phyloP scores from a whole-genome alignment of 2,797 vertebrate genomes.

The Chromobotia macracanthus region DNA sequence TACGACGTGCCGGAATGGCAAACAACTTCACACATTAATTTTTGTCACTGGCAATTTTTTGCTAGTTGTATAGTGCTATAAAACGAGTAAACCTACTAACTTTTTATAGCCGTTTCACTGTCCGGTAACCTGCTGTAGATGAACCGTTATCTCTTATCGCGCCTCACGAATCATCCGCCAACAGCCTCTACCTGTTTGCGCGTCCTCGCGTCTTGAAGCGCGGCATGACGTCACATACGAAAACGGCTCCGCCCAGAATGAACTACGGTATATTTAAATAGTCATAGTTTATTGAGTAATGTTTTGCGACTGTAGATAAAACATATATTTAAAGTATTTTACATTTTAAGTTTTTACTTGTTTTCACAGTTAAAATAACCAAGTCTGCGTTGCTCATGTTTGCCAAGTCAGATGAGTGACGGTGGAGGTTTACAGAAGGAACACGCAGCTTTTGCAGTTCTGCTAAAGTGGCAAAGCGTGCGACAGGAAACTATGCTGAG shows the following conservation, averaged over 20 bases:
- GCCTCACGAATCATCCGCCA: not conserved
- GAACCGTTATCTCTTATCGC: not conserved
- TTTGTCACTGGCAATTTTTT: not conserved
- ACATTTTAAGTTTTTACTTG: too few species aligned
- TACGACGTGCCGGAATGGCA: too few species aligned
- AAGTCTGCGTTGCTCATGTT: not conserved
- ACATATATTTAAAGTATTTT: not conserved
- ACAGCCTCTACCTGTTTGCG: constrained; percentile 1
- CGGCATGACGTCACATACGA: not conserved
- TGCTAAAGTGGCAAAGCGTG: constrained; percentile 38
- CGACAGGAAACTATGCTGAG: constrained; percentile 43
- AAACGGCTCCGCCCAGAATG: constrained; percentile 28
- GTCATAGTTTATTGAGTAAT: too few species aligned
- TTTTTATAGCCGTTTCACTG: not conserved
- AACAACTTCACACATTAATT: constrained; percentile 9
- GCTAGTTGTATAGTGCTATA: not conserved
- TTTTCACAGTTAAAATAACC: not conserved
- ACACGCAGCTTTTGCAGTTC: constrained; percentile 23
- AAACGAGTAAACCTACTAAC: not conserved
- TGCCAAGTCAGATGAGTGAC: not conserved
- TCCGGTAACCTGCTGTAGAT: not conserved
- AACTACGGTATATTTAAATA: too few species aligned
- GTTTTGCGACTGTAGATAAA: not conserved
- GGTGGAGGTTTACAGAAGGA: not conserved
- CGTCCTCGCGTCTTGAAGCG: not conserved